Base-by-base conservation (phyloP, 2,888 invertebrate species). In the Quadroppia sp. region DNA sequence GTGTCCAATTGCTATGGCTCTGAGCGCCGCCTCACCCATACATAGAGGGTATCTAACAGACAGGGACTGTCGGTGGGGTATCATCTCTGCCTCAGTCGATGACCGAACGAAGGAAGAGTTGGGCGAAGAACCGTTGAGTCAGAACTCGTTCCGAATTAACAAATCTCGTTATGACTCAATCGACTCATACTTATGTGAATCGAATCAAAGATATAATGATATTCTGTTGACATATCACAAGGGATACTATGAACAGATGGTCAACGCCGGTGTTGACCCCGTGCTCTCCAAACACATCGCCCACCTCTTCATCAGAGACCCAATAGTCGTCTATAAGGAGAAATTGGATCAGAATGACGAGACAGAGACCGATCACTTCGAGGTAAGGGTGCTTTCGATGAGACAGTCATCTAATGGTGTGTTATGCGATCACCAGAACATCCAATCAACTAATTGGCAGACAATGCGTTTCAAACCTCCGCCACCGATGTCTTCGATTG, bases 361-460 rank as follows among this genome's bases (percentile, higher is more conserved):
- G 50, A 89, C 91, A 79, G 97, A 98, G 80, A 92, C 93, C 0
- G 99, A 99, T 83, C 99, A 99, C 83, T 99, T 99, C 85, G 99
- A 99, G 87, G 94, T 92, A 82, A 69, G 17, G 36, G 36, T 45
- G 36, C 9, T 9, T 36, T 36, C 36, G 9, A 70, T 20, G 23
- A 72, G 17, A 48, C 48, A 36, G n/a, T n/a, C n/a, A n/a, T n/a
- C n/a, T n/a, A n/a, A n/a, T n/a, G n/a, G n/a, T n/a, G n/a, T n/a
- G n/a, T n/a, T n/a, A 36, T 45, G 6, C 45, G 2, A 6, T 32
- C 23, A 6, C 20, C 59, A 71, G 92, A 98, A 98, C 82, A 95
- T 98, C 79, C 97, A 98, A 82, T 97, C 97, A 0, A 98, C 98
- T 36, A 98, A 98, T 85, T 98, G 98, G 98, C 97, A 98, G 85